Evolutionary conservation across 2,113 vertebrate species (phyloP), one percentile per base, ranked within the genome.

Genomic region (Onychostoma macrolepis): DNA sequence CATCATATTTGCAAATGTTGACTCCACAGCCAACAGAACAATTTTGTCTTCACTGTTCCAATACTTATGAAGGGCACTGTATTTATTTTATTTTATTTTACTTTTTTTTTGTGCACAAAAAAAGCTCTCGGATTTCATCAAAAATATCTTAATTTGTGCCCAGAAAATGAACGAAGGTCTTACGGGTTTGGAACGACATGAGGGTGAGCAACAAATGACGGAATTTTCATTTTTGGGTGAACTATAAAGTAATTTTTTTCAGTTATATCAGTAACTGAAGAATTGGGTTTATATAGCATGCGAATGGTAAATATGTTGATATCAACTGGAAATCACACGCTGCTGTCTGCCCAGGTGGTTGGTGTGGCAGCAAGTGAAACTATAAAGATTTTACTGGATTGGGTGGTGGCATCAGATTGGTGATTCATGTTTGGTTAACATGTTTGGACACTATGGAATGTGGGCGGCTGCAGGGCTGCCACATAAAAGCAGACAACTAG

Each of bases 401-500:
- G 83, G 91, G 80, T 87, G 90, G 91, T 92, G 84, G 91, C 92
- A 93, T 92, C 85, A 92, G 90, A 88, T 93, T 95, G 94, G 94
- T 93, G 93, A 94, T 91, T 94, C 91, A 88, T 89, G 88, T 93
- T 93, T 92, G 94, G 93, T 95, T 94, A 94, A 95, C 93, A 93
- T 96, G 94, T 95, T 95, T 95, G 93, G 94, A 93, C 88, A 90
- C 91, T 92, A 77, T 90, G 94, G 95, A 95, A 95, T 94, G 93
- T 89, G 90, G 92, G 92, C 87, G 94, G 91, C 93, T 94, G 94
- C 90, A 92, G 92, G 88, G 78, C n/a, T 87, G 87, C 95, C 95
- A 95, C 94, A 95, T 94, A 30, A 94, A 91, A 95, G 86, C 85
- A 82, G 75, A 87, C 74, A 90, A 90, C 90, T 92, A 88, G 87